Base-by-base conservation (phyloP, 1,140 invertebrate species). In the Lasioglossum baleicum region DNA sequence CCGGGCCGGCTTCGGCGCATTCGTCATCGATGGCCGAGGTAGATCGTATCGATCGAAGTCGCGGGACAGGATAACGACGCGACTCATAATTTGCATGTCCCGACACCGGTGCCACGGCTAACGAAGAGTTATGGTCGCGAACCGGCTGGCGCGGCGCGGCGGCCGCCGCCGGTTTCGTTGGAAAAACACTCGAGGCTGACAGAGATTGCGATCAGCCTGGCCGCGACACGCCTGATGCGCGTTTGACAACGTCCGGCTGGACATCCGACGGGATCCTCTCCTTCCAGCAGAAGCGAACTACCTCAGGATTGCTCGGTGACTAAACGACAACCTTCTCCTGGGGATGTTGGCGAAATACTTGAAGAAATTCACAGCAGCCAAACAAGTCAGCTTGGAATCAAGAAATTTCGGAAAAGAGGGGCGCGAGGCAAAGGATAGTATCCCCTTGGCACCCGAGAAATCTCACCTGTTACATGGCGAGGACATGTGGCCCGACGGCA, bases 51-150 rank as follows among this genome's bases (percentile, higher is more conserved):
- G 80, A 53, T 73, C 63, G 56, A 20, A 17, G n/a, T 72, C 68
- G 69, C 22, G 75, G 75, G 74, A 85, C 71, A 71, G 74, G 73
- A 61, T 80, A 82, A 79, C 84, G 79, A 68, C 70, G 80, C 71
- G 44, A 63, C 71, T 80, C 75, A 80, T 86, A 86, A 86, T 86
- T 86, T 86, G 84, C 84, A 86, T 86, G 75, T 80, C 75, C 64
- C 80, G 69, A 70, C 44, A 48, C 64, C 78, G 83, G 64, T 83
- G 77, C 82, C 77, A 69, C 79, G 53, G 58, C 64, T 78, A 85
- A 85, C 83, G 83, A 85, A 85, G 83, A 85, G 79, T 85, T 85
- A 85, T 85, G 83, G 70, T n/a, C 61, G 68, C 60, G 69, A 8
- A 26, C 26, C 53, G 40, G 58, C 26, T 1, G 26, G 26, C 26